Conservation (phyloP, 2,797 vertebrate species). For the Tachyglossus aculeatus region DNA sequence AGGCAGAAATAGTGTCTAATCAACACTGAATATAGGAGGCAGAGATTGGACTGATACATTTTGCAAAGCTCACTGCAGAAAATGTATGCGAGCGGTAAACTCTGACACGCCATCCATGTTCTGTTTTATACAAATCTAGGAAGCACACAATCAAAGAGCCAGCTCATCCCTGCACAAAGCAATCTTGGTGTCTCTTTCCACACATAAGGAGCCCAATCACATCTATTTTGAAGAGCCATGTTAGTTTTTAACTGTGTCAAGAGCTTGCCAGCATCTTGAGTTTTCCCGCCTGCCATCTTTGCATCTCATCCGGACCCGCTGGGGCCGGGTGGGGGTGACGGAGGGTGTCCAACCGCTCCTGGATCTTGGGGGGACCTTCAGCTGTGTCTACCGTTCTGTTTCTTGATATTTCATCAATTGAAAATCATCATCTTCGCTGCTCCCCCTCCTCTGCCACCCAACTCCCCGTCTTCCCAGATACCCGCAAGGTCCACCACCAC, state of each 20-base stretch:
- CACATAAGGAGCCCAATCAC: constrained; percentile 73
- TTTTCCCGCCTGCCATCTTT: constrained; percentile 27
- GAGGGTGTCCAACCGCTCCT: background rate
- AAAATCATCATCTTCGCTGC: no score
- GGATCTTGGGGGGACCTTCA: background rate
- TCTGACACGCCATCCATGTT: constrained; percentile 68
- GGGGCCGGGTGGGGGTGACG: background rate
- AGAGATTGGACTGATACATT: constrained; percentile 79
- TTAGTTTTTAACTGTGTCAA: constrained; percentile 55
- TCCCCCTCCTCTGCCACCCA: no score
- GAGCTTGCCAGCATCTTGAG: constrained; percentile 51
- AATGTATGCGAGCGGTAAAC: constrained; percentile 79
- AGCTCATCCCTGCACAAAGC: constrained; percentile 71
- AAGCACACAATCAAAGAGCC: constrained; percentile 72
- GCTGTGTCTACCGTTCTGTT: background rate
- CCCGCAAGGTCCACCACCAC: no score
- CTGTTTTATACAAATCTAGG: constrained; percentile 67
- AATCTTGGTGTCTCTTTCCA: constrained; percentile 63
- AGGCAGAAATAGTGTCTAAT: constrained; percentile 86
- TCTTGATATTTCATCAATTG: no score
- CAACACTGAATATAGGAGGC: constrained; percentile 84
- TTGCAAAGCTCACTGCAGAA: constrained; percentile 74
- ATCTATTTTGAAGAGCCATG: constrained; percentile 68
- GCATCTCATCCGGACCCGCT: background rate
- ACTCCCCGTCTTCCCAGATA: no score